A percentile compares a stretch with the other conserved stretches of the same genome.
Conservation (phyloP, 2,888 invertebrate species). For the Leptopilina myrica region DNA sequence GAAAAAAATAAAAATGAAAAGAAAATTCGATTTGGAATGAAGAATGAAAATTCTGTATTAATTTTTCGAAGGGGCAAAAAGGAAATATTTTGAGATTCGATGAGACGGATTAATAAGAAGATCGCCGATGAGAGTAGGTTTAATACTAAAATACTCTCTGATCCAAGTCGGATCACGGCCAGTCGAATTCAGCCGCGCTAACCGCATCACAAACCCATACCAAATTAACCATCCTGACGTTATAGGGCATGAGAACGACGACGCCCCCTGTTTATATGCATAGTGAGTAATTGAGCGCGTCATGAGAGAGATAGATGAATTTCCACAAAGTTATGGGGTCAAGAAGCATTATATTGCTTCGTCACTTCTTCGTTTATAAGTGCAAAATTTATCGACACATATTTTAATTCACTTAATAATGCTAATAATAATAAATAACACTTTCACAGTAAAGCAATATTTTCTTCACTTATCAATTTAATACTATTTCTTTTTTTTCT, state of each 20-base stretch:
- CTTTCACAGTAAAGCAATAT: too few relatives aligned
- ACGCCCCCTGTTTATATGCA: conserved; percentile 56
- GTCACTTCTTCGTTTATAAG: conserved; percentile 42
- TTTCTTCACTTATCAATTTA: too few relatives aligned
- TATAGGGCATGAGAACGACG: conserved; percentile 45
- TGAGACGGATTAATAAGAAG: neutral
- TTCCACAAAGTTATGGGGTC: conserved; percentile 50
- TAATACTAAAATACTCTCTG: conserved; percentile 51
- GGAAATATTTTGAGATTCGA: conserved; percentile 8
- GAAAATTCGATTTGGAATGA: too few relatives aligned
- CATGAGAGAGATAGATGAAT: conserved; percentile 53
- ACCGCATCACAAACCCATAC: conserved; percentile 53
- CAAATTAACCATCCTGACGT: conserved; percentile 60
- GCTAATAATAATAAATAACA: too few relatives aligned
- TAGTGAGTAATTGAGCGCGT: conserved; percentile 57
- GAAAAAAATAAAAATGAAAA: too few relatives aligned
- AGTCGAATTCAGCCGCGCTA: conserved; percentile 36
- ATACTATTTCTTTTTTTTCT: too few relatives aligned
- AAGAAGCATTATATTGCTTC: conserved; percentile 52
- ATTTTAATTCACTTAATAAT: conserved; percentile 7
- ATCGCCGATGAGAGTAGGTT: conserved; percentile 18
- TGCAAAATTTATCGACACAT: neutral
- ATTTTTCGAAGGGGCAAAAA: too few relatives aligned
- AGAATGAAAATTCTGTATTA: too few relatives aligned
- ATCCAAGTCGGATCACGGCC: conserved; percentile 29